Conservation (phyloP, 2,888 invertebrate genomes). For the Odontocolon sp. region DNA sequence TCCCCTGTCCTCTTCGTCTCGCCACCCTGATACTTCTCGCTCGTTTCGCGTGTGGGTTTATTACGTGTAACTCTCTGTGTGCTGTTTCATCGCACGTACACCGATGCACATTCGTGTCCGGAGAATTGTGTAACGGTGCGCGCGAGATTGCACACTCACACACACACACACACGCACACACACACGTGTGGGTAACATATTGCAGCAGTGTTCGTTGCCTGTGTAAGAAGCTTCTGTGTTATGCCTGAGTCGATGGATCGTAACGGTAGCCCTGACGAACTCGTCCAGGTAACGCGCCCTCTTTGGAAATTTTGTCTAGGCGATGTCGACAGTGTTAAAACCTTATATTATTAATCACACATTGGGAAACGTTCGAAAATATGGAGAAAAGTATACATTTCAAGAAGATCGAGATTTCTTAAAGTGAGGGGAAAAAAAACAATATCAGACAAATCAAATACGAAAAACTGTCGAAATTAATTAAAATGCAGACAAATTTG, state of each 20-base stretch:
- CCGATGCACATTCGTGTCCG: neutral
- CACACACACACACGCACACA: no score
- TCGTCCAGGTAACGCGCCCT: slow-evolving; percentile 50
- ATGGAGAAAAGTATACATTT: no score
- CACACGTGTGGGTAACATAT: no score
- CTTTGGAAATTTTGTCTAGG: no score
- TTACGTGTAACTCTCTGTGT: slow-evolving; percentile 10
- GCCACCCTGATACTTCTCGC: slow-evolving; percentile 21
- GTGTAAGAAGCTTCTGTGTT: slow-evolving; percentile 14
- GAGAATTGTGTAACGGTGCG: slow-evolving; percentile 55
- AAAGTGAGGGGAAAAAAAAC: no score
- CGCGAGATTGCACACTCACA: slow-evolving; percentile 28
- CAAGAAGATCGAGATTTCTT: no score
- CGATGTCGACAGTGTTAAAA: no score
- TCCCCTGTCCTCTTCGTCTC: neutral
- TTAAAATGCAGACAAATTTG: no score
- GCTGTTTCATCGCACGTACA: neutral
- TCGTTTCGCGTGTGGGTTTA: slow-evolving; percentile 21
- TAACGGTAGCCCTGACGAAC: slow-evolving; percentile 51
- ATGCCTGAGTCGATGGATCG: slow-evolving; percentile 48
- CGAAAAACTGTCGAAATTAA: no score
- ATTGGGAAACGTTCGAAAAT: no score
- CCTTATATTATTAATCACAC: no score
- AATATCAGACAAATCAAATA: no score
- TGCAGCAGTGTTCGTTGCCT: slow-evolving; percentile 9